Conservation (phyloP, 2,113 vertebrate genomes). For the Nothoprocta pentlandii region DNA sequence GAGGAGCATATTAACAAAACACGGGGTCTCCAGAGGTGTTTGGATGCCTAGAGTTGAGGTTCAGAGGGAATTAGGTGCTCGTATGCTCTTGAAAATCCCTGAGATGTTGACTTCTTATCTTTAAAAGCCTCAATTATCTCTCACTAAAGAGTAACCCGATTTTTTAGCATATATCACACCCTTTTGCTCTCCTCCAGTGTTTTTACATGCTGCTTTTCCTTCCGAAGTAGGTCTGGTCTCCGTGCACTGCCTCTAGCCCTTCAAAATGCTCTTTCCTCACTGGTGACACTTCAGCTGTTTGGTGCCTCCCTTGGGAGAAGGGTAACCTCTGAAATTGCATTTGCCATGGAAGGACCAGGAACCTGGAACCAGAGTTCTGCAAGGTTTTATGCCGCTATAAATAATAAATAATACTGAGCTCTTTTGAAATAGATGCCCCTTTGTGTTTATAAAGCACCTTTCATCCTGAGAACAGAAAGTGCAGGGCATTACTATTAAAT, state of each 20-base stretch:
- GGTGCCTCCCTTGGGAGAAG: fast-evolving
- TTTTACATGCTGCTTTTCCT: neutral
- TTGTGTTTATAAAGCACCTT: slow-evolving; percentile 4
- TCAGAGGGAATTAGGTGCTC: neutral
- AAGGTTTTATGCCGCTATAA: neutral
- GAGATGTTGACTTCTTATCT: neutral
- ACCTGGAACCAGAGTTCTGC: fast-evolving
- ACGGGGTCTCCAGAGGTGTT: neutral
- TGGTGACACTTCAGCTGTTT: neutral
- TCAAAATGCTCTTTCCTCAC: neutral
- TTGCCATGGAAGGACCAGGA: neutral
- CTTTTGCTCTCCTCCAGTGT: neutral
- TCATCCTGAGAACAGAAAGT: slow-evolving; percentile 16
- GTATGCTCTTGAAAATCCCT: neutral
- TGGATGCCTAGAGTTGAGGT: neutral
- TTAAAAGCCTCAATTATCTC: neutral
- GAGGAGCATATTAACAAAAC: fast-evolving
- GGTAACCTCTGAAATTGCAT: neutral
- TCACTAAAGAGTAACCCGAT: neutral
- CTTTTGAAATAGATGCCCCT: neutral
- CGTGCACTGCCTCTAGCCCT: neutral
- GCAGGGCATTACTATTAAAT: slow-evolving; percentile 16
- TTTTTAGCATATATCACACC: neutral
- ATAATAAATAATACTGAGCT: neutral
- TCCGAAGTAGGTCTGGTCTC: neutral